phyloP scores from a whole-genome alignment of 2,113 vertebrate genomes.

The Rhea americana region DNA sequence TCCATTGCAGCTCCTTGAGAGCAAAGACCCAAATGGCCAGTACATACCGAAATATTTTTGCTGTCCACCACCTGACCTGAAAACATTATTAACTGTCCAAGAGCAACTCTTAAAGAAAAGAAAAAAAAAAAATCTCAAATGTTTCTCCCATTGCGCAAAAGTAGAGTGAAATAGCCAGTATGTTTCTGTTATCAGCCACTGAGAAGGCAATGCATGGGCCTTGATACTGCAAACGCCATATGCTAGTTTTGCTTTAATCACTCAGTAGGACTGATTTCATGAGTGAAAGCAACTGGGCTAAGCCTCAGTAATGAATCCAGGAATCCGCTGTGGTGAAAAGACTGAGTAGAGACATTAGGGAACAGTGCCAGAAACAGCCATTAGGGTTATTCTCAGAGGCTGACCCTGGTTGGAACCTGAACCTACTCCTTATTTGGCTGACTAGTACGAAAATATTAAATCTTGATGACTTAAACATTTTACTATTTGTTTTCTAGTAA shows the following conservation, averaged over 20 bases:
- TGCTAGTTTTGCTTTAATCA: not conserved
- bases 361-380: not conserved
- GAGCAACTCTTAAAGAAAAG: not conserved
- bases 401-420: not conserved
- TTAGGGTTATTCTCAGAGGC: not conserved
- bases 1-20: not conserved
- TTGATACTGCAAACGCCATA: not conserved
- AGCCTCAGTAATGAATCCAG: not conserved
- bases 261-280: not conserved
- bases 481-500: not conserved
- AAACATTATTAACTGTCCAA: not conserved
- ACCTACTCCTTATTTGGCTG: not conserved
- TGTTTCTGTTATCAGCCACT: not conserved
- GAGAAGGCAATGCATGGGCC: not conserved
- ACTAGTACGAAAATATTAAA: not conserved
- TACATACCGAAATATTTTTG: not conserved
- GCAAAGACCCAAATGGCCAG: not conserved
- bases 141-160: not conserved
- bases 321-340: not conserved
- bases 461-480: not conserved
- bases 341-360: not conserved
- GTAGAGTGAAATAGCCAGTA: not conserved
- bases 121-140: not conserved
- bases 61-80: not conserved
- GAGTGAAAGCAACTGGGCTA: rapidly evolving